Evolutionary conservation across 2,113 vertebrate species (phyloP).

Genomic region (Aramus guarauna): DNA sequence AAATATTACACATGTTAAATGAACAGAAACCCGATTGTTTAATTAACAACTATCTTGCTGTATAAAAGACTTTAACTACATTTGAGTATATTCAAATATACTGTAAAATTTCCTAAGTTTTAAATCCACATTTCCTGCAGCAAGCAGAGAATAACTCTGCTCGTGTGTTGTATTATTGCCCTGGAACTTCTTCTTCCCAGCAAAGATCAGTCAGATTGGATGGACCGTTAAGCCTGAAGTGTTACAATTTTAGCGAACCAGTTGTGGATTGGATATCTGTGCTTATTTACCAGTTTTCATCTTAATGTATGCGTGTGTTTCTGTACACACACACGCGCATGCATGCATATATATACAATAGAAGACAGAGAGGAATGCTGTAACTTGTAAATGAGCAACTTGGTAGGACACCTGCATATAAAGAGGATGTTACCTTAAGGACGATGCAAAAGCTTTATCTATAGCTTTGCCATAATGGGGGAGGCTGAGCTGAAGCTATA

Average conservation of each 20-base stretch:
- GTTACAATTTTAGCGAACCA: neutral
- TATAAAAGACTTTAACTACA: neutral
- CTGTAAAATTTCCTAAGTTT: neutral
- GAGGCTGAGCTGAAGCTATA: neutral
- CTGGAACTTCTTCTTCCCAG: neutral
- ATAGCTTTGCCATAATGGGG: neutral
- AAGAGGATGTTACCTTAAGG: neutral
- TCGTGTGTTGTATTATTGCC: neutral
- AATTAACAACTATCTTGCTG: constrained; percentile 38
- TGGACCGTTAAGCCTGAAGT: neutral
- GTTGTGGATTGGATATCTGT: neutral
- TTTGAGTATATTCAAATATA: constrained; percentile 47
- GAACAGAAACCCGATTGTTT: constrained; percentile 42
- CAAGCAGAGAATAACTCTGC: neutral
- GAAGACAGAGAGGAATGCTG: neutral
- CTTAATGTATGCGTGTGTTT: neutral
- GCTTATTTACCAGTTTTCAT: neutral
- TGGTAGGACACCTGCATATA: neutral
- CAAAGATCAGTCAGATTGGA: neutral
- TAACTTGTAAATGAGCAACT: neutral
- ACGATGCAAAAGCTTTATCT: neutral
- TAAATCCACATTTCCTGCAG: constrained; percentile 2
- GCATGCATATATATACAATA: accelerated
- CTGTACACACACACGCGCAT: neutral
- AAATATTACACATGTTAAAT: constrained; percentile 1